phyloP scores from a whole-genome alignment of 2,888 invertebrate species.

The Thyatira batis region DNA sequence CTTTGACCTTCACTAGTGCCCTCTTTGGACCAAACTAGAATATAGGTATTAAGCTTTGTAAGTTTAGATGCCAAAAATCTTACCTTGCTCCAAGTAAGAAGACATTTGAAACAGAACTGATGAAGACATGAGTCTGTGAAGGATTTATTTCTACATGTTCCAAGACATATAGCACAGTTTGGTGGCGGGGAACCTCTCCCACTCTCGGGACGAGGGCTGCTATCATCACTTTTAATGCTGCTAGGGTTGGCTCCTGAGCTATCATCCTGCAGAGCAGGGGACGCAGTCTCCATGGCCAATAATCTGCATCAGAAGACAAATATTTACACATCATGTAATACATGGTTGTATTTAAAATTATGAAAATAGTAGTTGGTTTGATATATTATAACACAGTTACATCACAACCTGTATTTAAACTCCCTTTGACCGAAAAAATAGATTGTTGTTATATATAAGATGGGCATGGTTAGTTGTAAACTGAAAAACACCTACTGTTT shows the following conservation, averaged over 20 bases:
- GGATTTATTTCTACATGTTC: constrained; percentile 92
- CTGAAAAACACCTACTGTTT: too few species aligned
- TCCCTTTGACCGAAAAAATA: too few species aligned
- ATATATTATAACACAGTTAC: too few species aligned
- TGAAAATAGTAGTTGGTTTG: too few species aligned
- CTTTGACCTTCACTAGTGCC: too few species aligned
- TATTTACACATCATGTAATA: too few species aligned
- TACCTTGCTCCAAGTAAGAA: constrained; percentile 96
- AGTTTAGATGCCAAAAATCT: constrained; percentile 19
- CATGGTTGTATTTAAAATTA: too few species aligned
- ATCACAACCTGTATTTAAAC: too few species aligned
- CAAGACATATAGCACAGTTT: constrained; percentile 96
- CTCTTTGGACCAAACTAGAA: constrained; percentile 5
- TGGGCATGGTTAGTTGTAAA: too few species aligned
- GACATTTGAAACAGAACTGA: constrained; percentile 96
- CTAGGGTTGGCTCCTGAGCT: constrained; percentile 68
- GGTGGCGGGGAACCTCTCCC: constrained; percentile 87
- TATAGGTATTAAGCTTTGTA: too few species aligned
- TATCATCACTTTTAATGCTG: constrained; percentile 75
- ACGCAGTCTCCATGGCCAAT: constrained; percentile 57
- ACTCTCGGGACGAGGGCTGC: constrained; percentile 65
- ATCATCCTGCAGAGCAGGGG: constrained; percentile 54
- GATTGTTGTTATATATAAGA: too few species aligned
- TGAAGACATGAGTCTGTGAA: constrained; percentile 96
- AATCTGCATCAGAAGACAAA: constrained; percentile 14